Evolutionary conservation across 2,888 invertebrate species (phyloP), one percentile per base, ranked within the genome.

Genomic region (Brachyptera risi): DNA sequence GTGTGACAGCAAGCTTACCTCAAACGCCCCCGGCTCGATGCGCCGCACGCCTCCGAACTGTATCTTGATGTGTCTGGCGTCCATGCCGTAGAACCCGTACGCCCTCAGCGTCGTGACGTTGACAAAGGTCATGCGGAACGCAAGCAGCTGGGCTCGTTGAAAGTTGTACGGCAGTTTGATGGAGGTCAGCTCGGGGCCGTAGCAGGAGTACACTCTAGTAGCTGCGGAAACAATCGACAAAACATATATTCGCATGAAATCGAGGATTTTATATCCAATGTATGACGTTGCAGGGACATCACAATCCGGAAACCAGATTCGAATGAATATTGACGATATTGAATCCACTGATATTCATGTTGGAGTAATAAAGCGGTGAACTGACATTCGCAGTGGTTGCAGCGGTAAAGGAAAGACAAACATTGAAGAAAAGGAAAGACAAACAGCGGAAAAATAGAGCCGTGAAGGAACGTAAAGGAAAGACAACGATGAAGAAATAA

Each of bases 121-220:
- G 3, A 54, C 54, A 13, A 54, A 54, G 54, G 35, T 54, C 54
- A 54, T 54, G 35, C 54, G 54, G 19, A 54, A 54, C 54, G 37
- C 23, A 5, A 21, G 19, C 21, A 54, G 54, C 19, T 35, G 31
- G 23, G 19, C 19, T 35, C 23, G 15, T 15, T 17, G 26, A 17
- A 35, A 9, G 7, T 27, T 19, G 35, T 23, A 21, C 1, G 54
- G 54, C 7, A 54, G 37, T 13, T 17, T 35, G 1, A 54, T 19
- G 3, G 1, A 19, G 2, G 37, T 54, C 37, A 35, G 35, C 13
- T 54, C 37, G 13, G 13, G 15, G 1, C 54, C 54, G 35, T 54
- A 54, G 54, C 54, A 54, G 3, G 54, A 54, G 37, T 54, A 54
- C 7, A 35, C 23, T 17, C 24, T 21, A 9, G 23, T 21, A 11